These are phyloP conservation scores for Scolanthus callimorphus DNA, from an alignment of 92 coral and sea anemone genomes.

Conservation along the genomic window DNA sequence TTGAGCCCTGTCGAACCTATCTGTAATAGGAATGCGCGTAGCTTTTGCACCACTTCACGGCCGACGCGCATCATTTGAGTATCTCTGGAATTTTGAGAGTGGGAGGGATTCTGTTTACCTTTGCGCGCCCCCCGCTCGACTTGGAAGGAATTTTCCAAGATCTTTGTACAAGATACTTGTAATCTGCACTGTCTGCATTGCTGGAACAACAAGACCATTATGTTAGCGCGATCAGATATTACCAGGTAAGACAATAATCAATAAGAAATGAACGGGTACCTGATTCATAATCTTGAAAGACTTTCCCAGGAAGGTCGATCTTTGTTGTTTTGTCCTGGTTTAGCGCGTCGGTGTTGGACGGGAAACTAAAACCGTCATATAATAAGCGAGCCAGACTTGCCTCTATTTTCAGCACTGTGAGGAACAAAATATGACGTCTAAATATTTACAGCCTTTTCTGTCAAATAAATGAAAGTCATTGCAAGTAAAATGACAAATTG, in stretches of 20 bases:
- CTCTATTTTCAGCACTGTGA: constrained; percentile 47
- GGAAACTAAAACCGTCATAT: constrained; percentile 43
- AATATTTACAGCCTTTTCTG: too few species aligned
- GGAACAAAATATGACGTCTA: too few species aligned
- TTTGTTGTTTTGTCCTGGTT: constrained; percentile 14
- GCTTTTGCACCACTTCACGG: too few species aligned
- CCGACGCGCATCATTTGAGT: too few species aligned
- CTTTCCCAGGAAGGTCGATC: constrained; percentile 48
- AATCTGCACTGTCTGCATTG: constrained; percentile 28
- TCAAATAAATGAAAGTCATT: too few species aligned
- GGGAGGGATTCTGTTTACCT: too few species aligned
- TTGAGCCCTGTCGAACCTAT: too few species aligned
- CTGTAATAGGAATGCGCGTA: too few species aligned
- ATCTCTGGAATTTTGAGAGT: too few species aligned
- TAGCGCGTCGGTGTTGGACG: constrained; percentile 1
- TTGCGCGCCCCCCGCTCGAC: constrained; percentile 66
- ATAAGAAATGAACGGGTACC: constrained; percentile 4
- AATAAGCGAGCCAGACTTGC: constrained; percentile 39
- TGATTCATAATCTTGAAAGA: constrained; percentile 45
- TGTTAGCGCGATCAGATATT: too few species aligned
- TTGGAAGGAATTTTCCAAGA: constrained; percentile 70
- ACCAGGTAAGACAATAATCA: neutral
- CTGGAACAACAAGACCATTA: neutral
- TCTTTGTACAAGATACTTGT: constrained; percentile 53
- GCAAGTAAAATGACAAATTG: too few species aligned